phyloP scores from a whole-genome alignment of 2,113 vertebrate genomes.

The Atlantisia rogersi region DNA sequence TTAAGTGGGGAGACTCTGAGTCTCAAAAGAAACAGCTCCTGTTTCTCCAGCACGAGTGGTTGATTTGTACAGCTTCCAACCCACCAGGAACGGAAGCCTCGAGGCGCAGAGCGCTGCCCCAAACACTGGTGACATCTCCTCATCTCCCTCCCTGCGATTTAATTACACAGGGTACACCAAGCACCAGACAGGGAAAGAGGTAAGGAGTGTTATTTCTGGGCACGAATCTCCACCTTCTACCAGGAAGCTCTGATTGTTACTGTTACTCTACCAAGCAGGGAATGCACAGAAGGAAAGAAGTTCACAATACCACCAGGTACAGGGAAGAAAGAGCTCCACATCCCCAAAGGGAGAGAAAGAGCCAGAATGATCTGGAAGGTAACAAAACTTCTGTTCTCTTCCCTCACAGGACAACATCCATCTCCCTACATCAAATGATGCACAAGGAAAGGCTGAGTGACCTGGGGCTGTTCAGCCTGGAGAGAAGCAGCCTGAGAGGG shows the following conservation, averaged over 20 bases:
- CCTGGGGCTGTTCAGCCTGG: no score
- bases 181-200: neutral
- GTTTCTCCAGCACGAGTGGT: neutral
- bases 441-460: no score
- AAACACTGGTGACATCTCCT: accelerated
- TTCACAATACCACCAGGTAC: accelerated
- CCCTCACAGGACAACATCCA: neutral
- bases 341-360: neutral
- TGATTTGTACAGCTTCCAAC: neutral
- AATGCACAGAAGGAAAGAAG: neutral
- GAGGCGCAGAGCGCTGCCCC: neutral
- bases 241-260: neutral
- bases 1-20: neutral
- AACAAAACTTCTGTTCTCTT: neutral
- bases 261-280: neutral
- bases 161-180: neutral
- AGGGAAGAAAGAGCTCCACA: neutral
- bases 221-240: neutral
- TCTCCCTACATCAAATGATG: accelerated
- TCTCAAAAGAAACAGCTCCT: neutral
- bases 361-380: neutral
- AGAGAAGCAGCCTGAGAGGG: no score
- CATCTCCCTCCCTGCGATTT: neutral
- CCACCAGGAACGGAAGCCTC: neutral
- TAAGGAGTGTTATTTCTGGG: neutral